Conservation (phyloP, 2,888 invertebrate species). For the Dendrolimus pini region DNA sequence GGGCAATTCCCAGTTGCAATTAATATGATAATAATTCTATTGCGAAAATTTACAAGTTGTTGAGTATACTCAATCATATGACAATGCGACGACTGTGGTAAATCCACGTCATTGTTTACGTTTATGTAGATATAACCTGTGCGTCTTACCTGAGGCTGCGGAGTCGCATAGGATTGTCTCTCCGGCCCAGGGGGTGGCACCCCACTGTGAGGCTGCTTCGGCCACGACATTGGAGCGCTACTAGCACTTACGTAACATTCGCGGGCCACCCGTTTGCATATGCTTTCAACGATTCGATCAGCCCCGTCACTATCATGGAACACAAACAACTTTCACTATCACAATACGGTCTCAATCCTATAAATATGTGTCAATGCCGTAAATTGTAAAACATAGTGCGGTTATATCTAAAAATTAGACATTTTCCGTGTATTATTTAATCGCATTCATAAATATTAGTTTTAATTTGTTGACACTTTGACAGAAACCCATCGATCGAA, state of each 20-base stretch:
- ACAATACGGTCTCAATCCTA: constrained; percentile 12
- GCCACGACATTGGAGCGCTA: constrained; percentile 66
- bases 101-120: constrained; percentile 69
- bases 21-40: constrained; percentile 5
- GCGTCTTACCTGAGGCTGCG: constrained; percentile 59
- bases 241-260: constrained; percentile 69
- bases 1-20: background rate
- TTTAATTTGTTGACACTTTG: constrained; percentile 67
- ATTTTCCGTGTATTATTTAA: too few species aligned
- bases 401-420: too few species aligned
- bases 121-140: constrained; percentile 44
- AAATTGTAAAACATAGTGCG: background rate
- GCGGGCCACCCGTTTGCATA: constrained; percentile 50
- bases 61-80: constrained; percentile 31
- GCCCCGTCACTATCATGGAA: constrained; percentile 59
- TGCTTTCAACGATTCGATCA: constrained; percentile 44
- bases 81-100: constrained; percentile 18
- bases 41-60: constrained; percentile 10
- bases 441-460: constrained; percentile 34
- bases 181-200: constrained; percentile 36
- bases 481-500: constrained; percentile 73
- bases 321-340: constrained; percentile 59
- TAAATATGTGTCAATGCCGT: constrained; percentile 1
- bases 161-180: constrained; percentile 43
- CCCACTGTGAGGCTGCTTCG: constrained; percentile 52